phyloP scores from a whole-genome alignment of 2,113 vertebrate genomes.

The Pontoporia blainvillei region DNA sequence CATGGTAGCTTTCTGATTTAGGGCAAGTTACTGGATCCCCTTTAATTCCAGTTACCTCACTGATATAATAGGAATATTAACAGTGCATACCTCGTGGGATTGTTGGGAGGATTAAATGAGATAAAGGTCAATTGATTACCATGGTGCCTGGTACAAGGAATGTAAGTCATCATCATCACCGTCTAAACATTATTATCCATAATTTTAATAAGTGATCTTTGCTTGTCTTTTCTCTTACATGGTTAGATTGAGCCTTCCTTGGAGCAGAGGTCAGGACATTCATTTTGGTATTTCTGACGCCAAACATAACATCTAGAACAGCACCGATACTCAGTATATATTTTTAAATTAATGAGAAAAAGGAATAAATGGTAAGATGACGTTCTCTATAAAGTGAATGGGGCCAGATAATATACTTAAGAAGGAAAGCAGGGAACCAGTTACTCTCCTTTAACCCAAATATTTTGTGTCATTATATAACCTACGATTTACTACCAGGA shows the following conservation, averaged over 20 bases:
- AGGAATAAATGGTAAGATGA: background rate
- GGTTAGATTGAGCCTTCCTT: background rate
- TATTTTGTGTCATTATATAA: constrained; percentile 3
- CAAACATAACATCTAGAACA: background rate
- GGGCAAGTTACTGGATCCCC: background rate
- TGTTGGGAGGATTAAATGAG: background rate
- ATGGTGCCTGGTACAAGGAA: background rate
- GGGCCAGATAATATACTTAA: background rate
- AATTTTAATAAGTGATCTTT: background rate
- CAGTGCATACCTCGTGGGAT: background rate
- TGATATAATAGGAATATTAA: background rate
- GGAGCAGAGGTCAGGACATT: background rate
- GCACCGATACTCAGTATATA: rapidly evolving
- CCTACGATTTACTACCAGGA: background rate
- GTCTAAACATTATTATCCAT: background rate
- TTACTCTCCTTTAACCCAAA: background rate
- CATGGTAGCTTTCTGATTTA: too few species aligned
- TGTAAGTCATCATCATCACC: background rate
- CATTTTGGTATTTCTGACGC: background rate
- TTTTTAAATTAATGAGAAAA: background rate
- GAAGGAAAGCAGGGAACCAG: background rate
- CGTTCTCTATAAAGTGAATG: background rate
- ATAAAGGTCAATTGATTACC: background rate
- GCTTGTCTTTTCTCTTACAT: background rate
- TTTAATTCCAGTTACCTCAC: background rate